These are phyloP conservation scores for Poeciliopsis turrubarensis DNA, from an alignment of 2,113 vertebrate genomes.

Conservation along the genomic window DNA sequence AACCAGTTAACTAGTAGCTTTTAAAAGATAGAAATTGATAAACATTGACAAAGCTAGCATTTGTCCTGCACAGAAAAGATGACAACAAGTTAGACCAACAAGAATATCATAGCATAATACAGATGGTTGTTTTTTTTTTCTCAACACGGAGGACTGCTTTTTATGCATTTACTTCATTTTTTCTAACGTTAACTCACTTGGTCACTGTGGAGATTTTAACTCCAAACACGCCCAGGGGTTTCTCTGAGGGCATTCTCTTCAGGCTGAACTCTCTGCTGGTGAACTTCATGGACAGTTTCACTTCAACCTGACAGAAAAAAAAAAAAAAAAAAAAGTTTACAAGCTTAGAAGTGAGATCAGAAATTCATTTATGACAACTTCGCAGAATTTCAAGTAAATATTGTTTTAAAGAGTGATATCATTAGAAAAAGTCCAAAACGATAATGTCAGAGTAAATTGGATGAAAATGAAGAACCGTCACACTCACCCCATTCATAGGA, in stretches of 20 bases:
- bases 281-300: slow-evolving; percentile 96
- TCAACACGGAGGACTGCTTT: not conserved
- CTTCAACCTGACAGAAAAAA: slow-evolving; percentile 85
- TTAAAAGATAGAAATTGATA: not conserved
- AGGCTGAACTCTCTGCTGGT: slow-evolving; percentile 96
- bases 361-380: slow-evolving; percentile 15
- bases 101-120: not conserved
- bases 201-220: slow-evolving; percentile 95
- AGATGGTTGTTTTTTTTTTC: not conserved
- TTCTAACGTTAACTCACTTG: slow-evolving; percentile 84
- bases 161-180: not conserved
- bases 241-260: slow-evolving; percentile 92
- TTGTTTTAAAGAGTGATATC: not conserved
- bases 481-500: slow-evolving; percentile 94
- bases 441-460: not conserved
- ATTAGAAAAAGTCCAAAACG: not conserved
- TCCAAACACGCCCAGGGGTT: slow-evolving; percentile 94
- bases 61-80: not conserved
- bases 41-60: not conserved
- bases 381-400: slow-evolving; percentile 22
- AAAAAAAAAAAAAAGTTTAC: not conserved
- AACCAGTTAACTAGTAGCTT: not conserved
- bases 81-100: not conserved
- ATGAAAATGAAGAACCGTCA: not conserved
- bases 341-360: slow-evolving; percentile 11